A percentile compares a stretch with the other conserved stretches of the same genome.
Evolutionary conservation across 2,888 invertebrate genomes (phyloP).

Genomic region (Panopea generosa): DNA sequence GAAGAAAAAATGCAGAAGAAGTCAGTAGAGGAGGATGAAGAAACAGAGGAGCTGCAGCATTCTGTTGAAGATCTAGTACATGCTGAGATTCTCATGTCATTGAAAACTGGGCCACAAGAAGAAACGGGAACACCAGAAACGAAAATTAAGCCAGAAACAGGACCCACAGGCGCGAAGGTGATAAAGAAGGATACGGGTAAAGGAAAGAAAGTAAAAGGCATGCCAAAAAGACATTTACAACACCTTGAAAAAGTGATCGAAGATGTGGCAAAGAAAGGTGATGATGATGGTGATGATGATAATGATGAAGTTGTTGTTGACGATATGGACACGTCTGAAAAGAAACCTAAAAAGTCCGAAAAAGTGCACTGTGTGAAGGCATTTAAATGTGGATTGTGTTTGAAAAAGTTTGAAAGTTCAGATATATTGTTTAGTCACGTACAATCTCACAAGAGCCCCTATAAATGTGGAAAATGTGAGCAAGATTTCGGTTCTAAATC

Average conservation of each 20-base stretch:
- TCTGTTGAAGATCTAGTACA: constrained; percentile 60
- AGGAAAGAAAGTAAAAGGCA: background rate
- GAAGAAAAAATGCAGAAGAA: constrained; percentile 32
- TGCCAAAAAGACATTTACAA: constrained; percentile 5
- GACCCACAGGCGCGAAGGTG: background rate
- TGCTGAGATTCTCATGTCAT: constrained; percentile 59
- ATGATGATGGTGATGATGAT: background rate
- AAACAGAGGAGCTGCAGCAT: constrained; percentile 43
- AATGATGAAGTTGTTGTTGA: too few relatives aligned
- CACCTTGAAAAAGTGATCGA: constrained; percentile 21
- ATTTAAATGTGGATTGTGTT: constrained; percentile 67
- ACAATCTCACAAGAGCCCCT: constrained; percentile 34
- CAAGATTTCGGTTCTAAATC: background rate
- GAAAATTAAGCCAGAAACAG: constrained; percentile 8
- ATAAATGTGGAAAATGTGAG: constrained; percentile 27
- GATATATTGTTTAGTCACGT: constrained; percentile 29
- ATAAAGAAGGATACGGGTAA: constrained; percentile 8
- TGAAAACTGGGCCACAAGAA: constrained; percentile 46
- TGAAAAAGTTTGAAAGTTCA: constrained; percentile 49
- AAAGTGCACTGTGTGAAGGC: constrained; percentile 6
- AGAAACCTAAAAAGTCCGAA: background rate
- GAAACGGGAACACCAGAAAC: constrained; percentile 28
- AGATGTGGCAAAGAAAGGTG: constrained; percentile 6
- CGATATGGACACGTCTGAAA: constrained; percentile 14
- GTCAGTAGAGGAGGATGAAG: constrained; percentile 5